phyloP scores from a whole-genome alignment of 1,140 invertebrate species.

The Zeugodacus cucurbitae region DNA sequence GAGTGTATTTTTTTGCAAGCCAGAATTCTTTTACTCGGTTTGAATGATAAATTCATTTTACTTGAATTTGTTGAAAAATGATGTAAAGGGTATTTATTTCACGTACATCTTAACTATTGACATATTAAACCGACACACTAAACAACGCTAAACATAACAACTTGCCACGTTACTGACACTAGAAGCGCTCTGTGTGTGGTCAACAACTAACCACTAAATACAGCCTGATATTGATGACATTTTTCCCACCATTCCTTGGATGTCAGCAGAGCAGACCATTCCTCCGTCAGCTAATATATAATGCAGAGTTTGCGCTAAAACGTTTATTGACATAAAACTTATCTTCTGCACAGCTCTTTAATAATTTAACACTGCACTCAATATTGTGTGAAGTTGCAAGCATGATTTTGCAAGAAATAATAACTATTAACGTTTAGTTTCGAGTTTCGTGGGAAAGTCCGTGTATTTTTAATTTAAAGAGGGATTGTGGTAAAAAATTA shows the following conservation, averaged over 20 bases:
- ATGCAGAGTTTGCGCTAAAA: not conserved
- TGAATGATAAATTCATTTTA: too few relatives aligned
- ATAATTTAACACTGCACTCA: not conserved
- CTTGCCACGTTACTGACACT: not conserved
- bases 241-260: not conserved
- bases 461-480: too few relatives aligned
- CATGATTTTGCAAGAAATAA: not conserved
- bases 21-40: too few relatives aligned
- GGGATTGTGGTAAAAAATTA: too few relatives aligned
- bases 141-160: too few relatives aligned
- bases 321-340: slow-evolving; percentile 1
- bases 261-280: not conserved
- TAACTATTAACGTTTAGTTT: too few relatives aligned
- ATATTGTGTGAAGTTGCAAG: not conserved
- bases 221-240: not conserved
- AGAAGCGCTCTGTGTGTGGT: not conserved
- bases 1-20: too few relatives aligned
- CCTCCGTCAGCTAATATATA: not conserved
- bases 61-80: too few relatives aligned
- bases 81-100: too few relatives aligned
- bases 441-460: too few relatives aligned
- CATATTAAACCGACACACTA: too few relatives aligned
- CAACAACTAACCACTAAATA: not conserved
- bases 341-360: not conserved
- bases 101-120: too few relatives aligned